Percentiles rank a stretch among this genome's conserved stretches.
Conservation (phyloP, 1,140 invertebrate genomes). For the Ptiloglossa arizonensis region DNA sequence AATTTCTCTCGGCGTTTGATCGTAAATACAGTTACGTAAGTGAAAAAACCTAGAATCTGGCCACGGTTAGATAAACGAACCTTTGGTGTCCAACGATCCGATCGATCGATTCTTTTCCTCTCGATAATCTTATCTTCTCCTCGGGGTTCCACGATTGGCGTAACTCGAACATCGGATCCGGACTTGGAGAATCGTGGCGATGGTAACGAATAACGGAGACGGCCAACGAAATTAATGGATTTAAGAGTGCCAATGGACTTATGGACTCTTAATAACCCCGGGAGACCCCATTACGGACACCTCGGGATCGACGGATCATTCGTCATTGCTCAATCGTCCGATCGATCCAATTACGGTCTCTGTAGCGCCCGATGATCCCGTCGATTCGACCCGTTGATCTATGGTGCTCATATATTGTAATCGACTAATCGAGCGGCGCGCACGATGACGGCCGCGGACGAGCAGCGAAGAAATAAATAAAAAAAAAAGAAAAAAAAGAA, state of each 20-base stretch:
- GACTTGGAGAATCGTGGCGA: neutral
- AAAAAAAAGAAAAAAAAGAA: neutral
- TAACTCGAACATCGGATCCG: neutral
- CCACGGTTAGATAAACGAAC: no score
- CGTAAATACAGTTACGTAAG: no score
- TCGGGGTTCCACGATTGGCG: neutral
- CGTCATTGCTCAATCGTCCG: constrained; percentile 67
- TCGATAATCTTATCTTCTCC: neutral
- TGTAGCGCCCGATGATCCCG: constrained; percentile 53
- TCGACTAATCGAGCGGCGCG: constrained; percentile 58
- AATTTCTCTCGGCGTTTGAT: no score
- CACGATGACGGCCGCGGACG: constrained; percentile 38
- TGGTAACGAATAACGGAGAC: constrained; percentile 47
- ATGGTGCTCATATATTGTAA: constrained; percentile 58
- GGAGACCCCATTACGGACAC: constrained; percentile 63
- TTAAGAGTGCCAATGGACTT: constrained; percentile 43
- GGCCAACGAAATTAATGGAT: constrained; percentile 61
- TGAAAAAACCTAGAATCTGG: no score
- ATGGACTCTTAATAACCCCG: constrained; percentile 61
- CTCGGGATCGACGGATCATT: constrained; percentile 62
- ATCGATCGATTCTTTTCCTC: neutral
- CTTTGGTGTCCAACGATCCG: no score
- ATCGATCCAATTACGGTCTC: constrained; percentile 68
- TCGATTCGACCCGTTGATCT: constrained; percentile 56
- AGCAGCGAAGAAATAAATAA: neutral